These are phyloP conservation scores for Ectemnius lituratus DNA, from an alignment of 2,888 invertebrate genomes.

Conservation along the genomic window DNA sequence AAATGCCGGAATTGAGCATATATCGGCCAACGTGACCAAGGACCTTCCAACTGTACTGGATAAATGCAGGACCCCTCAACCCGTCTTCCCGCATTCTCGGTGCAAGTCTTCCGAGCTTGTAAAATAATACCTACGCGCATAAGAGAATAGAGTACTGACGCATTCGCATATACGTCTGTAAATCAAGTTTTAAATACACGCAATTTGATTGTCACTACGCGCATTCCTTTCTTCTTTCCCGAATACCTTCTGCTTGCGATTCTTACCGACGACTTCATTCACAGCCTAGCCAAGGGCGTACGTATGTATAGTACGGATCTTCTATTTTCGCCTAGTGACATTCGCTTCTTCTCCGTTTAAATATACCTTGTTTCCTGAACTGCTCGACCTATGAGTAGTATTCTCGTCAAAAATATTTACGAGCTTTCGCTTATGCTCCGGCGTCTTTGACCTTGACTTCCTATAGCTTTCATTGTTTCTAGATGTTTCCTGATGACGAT, in stretches of 20 bases:
- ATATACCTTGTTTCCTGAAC: slow-evolving; percentile 6
- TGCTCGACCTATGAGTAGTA: no score
- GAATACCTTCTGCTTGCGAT: no score
- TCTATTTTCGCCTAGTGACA: slow-evolving; percentile 39
- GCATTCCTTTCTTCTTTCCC: background rate
- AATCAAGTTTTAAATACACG: slow-evolving; percentile 46
- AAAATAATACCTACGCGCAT: slow-evolving; percentile 46
- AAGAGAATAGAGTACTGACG: slow-evolving; percentile 43
- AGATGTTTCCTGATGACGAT: no score
- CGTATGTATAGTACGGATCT: background rate
- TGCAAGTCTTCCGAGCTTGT: slow-evolving; percentile 44
- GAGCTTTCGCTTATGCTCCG: no score
- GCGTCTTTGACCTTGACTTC: no score
- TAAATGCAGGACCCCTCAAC: background rate
- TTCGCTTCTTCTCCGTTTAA: background rate
- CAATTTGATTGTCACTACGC: slow-evolving; percentile 35
- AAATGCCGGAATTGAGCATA: slow-evolving; percentile 67
- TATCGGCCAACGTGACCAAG: slow-evolving; percentile 40
- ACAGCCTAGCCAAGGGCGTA: no score
- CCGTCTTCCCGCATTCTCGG: slow-evolving; percentile 20
- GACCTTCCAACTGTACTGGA: slow-evolving; percentile 8
- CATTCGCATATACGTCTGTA: slow-evolving; percentile 32
- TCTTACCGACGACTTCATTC: no score
- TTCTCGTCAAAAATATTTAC: no score
- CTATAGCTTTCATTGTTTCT: no score